Evolutionary conservation across 2,113 vertebrate species (phyloP), one percentile per base, ranked within the genome.

Genomic region (Istiophorus platypterus): DNA sequence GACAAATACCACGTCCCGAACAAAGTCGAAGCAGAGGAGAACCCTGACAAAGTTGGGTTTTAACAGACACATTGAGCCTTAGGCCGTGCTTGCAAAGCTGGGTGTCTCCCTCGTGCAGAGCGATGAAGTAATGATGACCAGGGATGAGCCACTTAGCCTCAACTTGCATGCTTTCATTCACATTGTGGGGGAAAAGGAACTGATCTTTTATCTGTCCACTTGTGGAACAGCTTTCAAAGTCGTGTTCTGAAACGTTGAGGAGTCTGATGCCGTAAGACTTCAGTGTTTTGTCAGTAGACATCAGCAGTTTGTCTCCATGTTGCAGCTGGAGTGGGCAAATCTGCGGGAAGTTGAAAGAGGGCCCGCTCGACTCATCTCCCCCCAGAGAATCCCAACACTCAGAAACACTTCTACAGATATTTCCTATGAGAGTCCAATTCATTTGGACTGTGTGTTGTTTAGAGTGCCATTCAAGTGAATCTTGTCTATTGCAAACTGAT

Each of bases 291-390:
- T 94, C 94, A n/a, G 83, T 59, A 24, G 93, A 95, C 85, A 96
- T 92, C 72, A 95, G 86, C 77, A 97, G 92, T 13, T 78, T 92
- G 6, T 97, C 96, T 68, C 95, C 96, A 11, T 94, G 49, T 9
- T 97, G 97, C 85, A 97, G 89, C 70, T 96, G 91, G 52, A 97
- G 87, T 27, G 96, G 96, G 66, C 96, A 97, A 78, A 97, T 94
- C 78, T 96, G 96, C 51, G 95, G 93, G 52, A 95, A 74, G 67
- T 22, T 89, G 39, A 92, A 73, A 47, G 51, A n/a, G 5, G 65
- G 63, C n/a, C 65, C 12, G 0, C 66, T 76, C 26, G 78, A 64
- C 62, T 76, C 56, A 41, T 31, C 62, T 57, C 7, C 71, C 29
- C 31, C 78, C 49, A 51, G 78, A 72, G 80, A 80, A 57, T 78